Base-by-base conservation (phyloP, 2,888 invertebrate genomes). In the Zonitis immaculata region DNA sequence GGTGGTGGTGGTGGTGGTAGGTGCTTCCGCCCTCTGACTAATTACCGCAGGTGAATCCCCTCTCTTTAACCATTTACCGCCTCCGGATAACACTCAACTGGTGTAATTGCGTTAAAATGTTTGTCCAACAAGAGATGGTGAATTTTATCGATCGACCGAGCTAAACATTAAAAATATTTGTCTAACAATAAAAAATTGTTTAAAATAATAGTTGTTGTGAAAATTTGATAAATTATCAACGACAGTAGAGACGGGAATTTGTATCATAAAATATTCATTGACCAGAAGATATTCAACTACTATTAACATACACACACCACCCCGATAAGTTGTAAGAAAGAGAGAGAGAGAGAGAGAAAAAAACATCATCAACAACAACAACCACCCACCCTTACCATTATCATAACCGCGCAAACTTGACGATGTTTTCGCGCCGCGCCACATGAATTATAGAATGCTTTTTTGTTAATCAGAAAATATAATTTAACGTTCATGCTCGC, bases 21-120 rank as follows among this genome's bases (percentile, higher is more conserved):
- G 58, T 59, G 66, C 62, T 67, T 67, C 69, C 70, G 67, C 67
- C 68, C 63, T 58, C 67, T 62, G 66, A 66, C 68, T 70, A 70
- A 70, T 70, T 70, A 67, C 64, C 65, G 66, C 68, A 69, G 69
- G 69, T 69, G 62, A 57, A 64, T 64, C 64, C 63, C 61, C 65
- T 54, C 64, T 60, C 42, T 27, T 12, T 25, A 44, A 26, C 27
- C 39, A 43, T 14, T 42, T 43, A 42, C 32, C 53, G 44, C 44
- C 44, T 11, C 44, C 44, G 11, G 25, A 44, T n/a, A 27, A 25
- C 44, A 42, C n/a, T 42, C n/a, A 20, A 3, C 48, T 27, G 44
- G 44, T 44, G 48, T 35, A 20, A 30, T 45, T 44, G 14, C 42
- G 14, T 51, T 44, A 25, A 44, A 32, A 28, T 42, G 47, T 43